A percentile compares a stretch with the other conserved stretches of the same genome.
Conservation (phyloP, 2,797 vertebrate genomes). For the Hipposideros larvatus region DNA sequence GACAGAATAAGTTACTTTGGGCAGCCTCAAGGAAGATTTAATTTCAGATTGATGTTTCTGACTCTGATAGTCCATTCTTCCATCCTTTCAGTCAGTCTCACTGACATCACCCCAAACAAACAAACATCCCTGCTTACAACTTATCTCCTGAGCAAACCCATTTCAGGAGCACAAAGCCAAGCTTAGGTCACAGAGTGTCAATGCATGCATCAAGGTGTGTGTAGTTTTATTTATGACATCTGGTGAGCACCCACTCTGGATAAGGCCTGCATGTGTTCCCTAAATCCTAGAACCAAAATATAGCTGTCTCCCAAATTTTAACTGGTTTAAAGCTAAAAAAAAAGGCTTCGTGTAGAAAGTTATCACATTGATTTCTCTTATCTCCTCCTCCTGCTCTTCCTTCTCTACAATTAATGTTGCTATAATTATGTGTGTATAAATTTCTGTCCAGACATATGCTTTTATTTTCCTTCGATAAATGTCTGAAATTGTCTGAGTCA, state of each 20-base stretch:
- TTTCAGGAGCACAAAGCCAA: not conserved
- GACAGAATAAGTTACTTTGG: slow-evolving; percentile 38
- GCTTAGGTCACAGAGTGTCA: not conserved
- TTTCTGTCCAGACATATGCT: not conserved
- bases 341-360: not conserved
- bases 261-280: not conserved
- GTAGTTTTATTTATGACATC: not conserved
- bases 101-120: not conserved
- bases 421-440: not conserved
- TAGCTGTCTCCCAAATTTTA: not conserved
- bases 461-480: not conserved
- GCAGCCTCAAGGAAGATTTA: slow-evolving; percentile 62
- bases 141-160: not conserved
- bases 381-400: not conserved
- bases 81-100: not conserved
- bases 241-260: not conserved
- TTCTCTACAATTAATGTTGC: not conserved
- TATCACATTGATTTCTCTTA: not conserved
- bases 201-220: accelerated
- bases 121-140: not conserved
- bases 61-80: slow-evolving; percentile 14
- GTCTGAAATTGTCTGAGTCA: not conserved
- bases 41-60: slow-evolving; percentile 74
- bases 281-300: not conserved
- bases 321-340: not conserved